These are phyloP conservation scores for Ichneumoninae sp. DNA, from an alignment of 2,888 invertebrate genomes.

Conservation along the genomic window DNA sequence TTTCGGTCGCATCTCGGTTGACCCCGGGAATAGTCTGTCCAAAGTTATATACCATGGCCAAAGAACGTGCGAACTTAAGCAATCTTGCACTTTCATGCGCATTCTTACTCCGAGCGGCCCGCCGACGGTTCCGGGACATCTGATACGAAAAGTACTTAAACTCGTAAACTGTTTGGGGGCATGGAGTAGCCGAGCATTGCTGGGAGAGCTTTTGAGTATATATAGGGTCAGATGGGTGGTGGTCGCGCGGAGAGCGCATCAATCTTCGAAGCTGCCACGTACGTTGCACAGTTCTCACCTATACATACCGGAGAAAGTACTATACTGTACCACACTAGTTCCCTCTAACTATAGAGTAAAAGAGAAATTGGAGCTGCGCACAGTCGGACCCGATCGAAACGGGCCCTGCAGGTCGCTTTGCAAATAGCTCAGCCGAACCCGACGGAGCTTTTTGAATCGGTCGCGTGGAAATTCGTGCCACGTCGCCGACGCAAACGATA, in stretches of 20 bases:
- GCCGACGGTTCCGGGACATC: slow-evolving; percentile 71
- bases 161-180: slow-evolving; percentile 69
- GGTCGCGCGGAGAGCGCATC: slow-evolving; percentile 47
- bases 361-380: slow-evolving; percentile 1
- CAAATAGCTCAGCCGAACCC: slow-evolving; percentile 31
- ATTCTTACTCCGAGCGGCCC: slow-evolving; percentile 51
- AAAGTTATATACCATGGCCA: slow-evolving; percentile 19
- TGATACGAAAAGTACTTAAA: slow-evolving; percentile 76
- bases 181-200: slow-evolving; percentile 17
- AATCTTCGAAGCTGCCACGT: slow-evolving; percentile 37
- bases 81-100: slow-evolving; percentile 56
- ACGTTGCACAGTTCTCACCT: slow-evolving; percentile 1
- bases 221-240: not conserved
- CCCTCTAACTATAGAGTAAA: not conserved
- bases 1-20: slow-evolving; percentile 25
- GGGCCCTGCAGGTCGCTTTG: slow-evolving; percentile 9
- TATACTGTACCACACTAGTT: too few relatives aligned
- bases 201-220: slow-evolving; percentile 24
- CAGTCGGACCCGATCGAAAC: slow-evolving; percentile 2
- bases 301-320: not conserved
- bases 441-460: slow-evolving; percentile 32
- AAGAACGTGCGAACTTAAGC: slow-evolving; percentile 53
- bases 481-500: slow-evolving; percentile 16
- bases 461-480: not conserved
- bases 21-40: slow-evolving; percentile 31